phyloP scores from a whole-genome alignment of 2,113 vertebrate genomes.

The Cygnus buccinator region DNA sequence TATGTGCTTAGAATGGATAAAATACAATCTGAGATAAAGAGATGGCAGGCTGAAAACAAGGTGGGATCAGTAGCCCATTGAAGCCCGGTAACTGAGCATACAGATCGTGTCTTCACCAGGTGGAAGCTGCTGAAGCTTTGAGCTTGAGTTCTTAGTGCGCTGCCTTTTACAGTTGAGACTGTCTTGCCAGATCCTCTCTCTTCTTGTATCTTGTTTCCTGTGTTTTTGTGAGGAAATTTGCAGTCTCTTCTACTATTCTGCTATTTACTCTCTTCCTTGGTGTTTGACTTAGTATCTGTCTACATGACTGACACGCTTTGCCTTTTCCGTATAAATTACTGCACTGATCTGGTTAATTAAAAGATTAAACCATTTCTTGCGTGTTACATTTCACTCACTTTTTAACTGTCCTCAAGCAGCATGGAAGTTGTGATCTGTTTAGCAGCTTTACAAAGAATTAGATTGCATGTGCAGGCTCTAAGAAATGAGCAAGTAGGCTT shows the following conservation, averaged over 20 bases:
- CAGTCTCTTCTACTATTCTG: background rate
- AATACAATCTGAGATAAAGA: background rate
- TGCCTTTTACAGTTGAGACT: background rate
- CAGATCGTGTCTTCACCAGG: background rate
- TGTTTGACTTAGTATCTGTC: background rate
- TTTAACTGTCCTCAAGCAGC: background rate
- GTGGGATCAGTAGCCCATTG: background rate
- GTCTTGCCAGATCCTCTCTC: background rate
- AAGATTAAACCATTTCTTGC: background rate
- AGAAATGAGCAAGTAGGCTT: background rate
- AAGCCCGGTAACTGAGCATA: background rate
- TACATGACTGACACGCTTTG: background rate
- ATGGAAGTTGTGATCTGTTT: background rate
- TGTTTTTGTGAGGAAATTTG: background rate
- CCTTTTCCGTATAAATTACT: background rate
- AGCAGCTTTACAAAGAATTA: conserved; percentile 3
- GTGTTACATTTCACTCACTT: background rate
- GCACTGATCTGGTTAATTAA: background rate
- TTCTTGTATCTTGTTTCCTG: background rate
- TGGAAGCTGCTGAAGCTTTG: background rate
- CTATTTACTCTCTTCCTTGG: background rate
- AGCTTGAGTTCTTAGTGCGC: background rate
- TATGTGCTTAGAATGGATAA: background rate
- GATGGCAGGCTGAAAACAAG: background rate
- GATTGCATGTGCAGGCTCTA: background rate